A percentile compares a stretch with the other conserved stretches of the same genome.
Evolutionary conservation across 2,888 invertebrate genomes (phyloP).

Genomic region (Caradrina kadenii): DNA sequence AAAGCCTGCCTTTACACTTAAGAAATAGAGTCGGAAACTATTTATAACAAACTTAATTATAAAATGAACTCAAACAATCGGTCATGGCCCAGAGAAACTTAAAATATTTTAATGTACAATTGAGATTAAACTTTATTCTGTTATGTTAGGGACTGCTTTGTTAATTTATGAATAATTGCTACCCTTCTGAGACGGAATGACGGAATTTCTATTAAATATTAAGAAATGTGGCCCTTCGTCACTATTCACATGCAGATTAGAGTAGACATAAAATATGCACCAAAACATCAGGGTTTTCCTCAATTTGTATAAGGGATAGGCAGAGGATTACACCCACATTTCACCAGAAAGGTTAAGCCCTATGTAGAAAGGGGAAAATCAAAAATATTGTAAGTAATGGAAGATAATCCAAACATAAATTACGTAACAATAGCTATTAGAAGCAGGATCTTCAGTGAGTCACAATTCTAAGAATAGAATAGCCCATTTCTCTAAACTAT

Average conservation of each 20-base stretch:
- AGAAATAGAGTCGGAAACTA: conserved; percentile 10
- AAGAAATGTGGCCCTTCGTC: conserved; percentile 1
- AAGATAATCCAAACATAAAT: conserved; percentile 4
- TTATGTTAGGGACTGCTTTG: conserved; percentile 17
- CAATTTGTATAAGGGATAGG: background rate
- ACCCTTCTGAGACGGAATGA: conserved; percentile 5
- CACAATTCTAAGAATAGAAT: conserved; percentile 16
- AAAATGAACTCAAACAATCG: conserved; percentile 41
- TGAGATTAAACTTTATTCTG: conserved; percentile 26
- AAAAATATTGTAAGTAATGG: background rate
- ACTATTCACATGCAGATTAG: background rate
- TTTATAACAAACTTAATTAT: conserved; percentile 2
- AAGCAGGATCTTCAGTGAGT: conserved; percentile 8
- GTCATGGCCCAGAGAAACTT: conserved; percentile 45
- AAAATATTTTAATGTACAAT: conserved; percentile 6
- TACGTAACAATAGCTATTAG: conserved; percentile 2
- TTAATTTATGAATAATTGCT: background rate
- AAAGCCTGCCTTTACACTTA: conserved; percentile 15
- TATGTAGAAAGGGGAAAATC: background rate
- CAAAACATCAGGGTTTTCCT: background rate
- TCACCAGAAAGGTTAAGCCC: background rate
- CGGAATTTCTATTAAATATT: conserved; percentile 28
- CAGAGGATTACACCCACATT: background rate
- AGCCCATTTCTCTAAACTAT: conserved; percentile 12
- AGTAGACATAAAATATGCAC: conserved; percentile 12